A percentile compares a stretch with the other conserved stretches of the same genome.
These are phyloP conservation scores for Ovibos moschatus DNA, from an alignment of 2,113 vertebrate species.

Conservation along the genomic window DNA sequence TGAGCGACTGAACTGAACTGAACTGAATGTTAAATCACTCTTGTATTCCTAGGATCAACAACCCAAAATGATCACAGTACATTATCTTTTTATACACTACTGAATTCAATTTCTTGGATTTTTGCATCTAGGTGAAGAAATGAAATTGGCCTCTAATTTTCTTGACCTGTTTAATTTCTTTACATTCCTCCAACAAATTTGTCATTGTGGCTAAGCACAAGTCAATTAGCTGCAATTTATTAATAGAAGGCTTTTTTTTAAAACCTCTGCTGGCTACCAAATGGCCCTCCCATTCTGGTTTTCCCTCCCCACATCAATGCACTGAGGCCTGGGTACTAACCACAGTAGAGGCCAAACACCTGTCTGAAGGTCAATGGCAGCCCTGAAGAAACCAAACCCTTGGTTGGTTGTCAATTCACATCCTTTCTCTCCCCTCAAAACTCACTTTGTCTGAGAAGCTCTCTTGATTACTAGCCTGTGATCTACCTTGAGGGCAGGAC, in stretches of 20 bases:
- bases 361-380: neutral
- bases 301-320: neutral
- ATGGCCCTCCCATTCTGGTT: neutral
- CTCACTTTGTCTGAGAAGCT: neutral
- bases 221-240: neutral
- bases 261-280: neutral
- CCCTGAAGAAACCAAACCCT: neutral
- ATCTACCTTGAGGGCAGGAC: neutral
- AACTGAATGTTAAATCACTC: neutral
- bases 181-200: neutral
- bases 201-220: neutral
- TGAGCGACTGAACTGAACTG: too few species aligned
- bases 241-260: neutral
- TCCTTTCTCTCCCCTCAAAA: neutral
- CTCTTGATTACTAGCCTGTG: neutral
- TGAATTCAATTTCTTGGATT: neutral
- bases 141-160: constrained; percentile 20
- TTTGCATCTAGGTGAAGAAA: neutral
- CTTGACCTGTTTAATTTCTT: neutral
- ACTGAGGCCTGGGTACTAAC: neutral
- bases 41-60: neutral
- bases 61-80: neutral
- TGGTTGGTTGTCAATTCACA: neutral
- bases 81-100: neutral
- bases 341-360: neutral